Conservation (phyloP, 2,797 vertebrate genomes). For the Rousettus madagascariensis region DNA sequence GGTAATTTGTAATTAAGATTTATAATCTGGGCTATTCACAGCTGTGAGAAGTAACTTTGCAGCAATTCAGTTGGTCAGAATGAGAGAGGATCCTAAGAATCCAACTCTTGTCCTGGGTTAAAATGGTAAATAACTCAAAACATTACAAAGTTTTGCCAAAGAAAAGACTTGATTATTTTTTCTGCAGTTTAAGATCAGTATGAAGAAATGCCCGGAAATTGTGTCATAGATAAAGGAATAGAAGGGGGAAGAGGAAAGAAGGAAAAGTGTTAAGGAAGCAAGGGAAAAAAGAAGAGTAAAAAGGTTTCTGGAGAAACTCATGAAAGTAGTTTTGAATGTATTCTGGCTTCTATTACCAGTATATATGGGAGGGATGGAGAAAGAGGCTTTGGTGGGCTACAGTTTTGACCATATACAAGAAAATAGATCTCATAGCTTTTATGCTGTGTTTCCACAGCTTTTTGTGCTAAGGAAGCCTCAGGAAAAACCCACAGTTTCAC, state of each 20-base stretch:
- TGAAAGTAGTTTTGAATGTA: not conserved
- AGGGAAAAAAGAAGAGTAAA: not conserved
- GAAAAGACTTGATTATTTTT: not conserved
- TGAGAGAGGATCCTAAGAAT: not conserved
- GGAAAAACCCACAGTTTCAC: not conserved
- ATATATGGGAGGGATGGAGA: accelerated
- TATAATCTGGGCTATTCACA: not conserved
- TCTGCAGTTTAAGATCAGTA: not conserved
- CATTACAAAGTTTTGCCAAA: not conserved
- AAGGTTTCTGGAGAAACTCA: not conserved
- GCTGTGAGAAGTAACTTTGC: not conserved
- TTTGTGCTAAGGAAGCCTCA: not conserved
- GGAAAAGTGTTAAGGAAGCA: not conserved
- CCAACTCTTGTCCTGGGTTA: not conserved
- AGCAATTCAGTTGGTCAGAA: not conserved
- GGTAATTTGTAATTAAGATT: not conserved
- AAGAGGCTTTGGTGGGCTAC: not conserved
- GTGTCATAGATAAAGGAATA: not conserved
- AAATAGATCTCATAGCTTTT: not conserved
- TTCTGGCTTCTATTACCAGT: not conserved
- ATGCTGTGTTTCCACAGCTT: not conserved
- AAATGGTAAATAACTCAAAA: not conserved
- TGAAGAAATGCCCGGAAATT: not conserved
- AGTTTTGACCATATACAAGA: not conserved
- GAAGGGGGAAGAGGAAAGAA: not conserved